Conservation (phyloP, 2,888 invertebrate species). For the Orchesellides sinensis region DNA sequence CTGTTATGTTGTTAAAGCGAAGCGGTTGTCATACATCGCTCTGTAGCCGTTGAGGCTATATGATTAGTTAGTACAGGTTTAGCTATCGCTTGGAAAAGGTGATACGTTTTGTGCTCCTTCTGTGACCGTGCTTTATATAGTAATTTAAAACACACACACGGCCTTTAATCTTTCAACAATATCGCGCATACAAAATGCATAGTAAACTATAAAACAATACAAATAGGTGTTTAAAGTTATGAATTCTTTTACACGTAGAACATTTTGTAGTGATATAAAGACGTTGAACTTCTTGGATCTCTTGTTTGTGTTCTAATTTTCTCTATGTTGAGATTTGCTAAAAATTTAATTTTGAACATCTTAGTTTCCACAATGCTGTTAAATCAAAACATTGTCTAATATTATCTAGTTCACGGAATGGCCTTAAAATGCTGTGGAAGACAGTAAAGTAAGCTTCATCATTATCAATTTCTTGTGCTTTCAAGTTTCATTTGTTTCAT, state of each 20-base stretch:
- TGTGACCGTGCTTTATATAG: background rate
- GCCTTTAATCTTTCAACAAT: background rate
- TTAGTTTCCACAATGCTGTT: too few species aligned
- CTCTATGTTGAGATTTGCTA: too few species aligned
- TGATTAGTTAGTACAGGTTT: conserved; percentile 41
- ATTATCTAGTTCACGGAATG: too few species aligned
- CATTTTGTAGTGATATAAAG: background rate
- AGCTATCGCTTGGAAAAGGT: conserved; percentile 17
- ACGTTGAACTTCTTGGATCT: too few species aligned
- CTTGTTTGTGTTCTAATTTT: too few species aligned
- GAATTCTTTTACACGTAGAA: background rate
- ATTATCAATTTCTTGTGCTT: background rate
- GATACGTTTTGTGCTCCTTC: background rate
- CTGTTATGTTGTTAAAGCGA: background rate
- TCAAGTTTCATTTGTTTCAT: background rate
- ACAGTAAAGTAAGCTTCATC: too few species aligned
- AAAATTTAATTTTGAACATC: too few species aligned
- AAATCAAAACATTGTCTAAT: too few species aligned
- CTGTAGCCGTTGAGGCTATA: conserved; percentile 20
- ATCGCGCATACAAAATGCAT: background rate
- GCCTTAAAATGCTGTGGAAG: too few species aligned
- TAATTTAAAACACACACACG: background rate
- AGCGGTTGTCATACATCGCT: conserved; percentile 19
- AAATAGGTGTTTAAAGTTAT: background rate
- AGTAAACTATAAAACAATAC: too few species aligned